Percentiles rank a stretch among this genome's conserved stretches.
Conservation (phyloP, 1,140 invertebrate species). For the Pachyrhynchus sulphureomaculatus region DNA sequence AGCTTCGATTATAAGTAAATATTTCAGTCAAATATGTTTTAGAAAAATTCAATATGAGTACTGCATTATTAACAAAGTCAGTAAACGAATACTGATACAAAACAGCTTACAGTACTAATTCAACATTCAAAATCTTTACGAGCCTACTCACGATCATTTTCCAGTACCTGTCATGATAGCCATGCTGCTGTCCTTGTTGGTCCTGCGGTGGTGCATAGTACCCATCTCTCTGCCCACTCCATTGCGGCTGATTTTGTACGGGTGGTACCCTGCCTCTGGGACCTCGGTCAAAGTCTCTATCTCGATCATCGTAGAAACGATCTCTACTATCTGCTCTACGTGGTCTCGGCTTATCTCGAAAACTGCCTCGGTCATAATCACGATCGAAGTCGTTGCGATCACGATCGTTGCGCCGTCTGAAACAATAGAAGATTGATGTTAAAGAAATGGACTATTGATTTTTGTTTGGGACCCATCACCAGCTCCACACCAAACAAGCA, state of each 20-base stretch:
- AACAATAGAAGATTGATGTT: background rate
- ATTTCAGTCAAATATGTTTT: no score
- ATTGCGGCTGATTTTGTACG: background rate
- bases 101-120: no score
- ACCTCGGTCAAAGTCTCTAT: background rate
- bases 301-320: background rate
- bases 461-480: background rate
- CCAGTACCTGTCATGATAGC: background rate
- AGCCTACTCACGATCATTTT: slow-evolving; percentile 1
- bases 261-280: background rate
- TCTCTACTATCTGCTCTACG: background rate
- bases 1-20: no score
- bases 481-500: no score
- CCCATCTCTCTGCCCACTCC: background rate
- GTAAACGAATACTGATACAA: no score
- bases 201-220: background rate
- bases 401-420: background rate
- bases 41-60: no score
- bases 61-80: no score
- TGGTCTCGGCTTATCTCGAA: background rate
- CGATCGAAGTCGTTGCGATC: background rate
- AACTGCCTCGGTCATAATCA: background rate
- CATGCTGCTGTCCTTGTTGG: background rate
- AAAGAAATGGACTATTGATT: background rate
- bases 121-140: background rate